Conservation (phyloP, 2,888 invertebrate genomes). For the Cantharis nigra region DNA sequence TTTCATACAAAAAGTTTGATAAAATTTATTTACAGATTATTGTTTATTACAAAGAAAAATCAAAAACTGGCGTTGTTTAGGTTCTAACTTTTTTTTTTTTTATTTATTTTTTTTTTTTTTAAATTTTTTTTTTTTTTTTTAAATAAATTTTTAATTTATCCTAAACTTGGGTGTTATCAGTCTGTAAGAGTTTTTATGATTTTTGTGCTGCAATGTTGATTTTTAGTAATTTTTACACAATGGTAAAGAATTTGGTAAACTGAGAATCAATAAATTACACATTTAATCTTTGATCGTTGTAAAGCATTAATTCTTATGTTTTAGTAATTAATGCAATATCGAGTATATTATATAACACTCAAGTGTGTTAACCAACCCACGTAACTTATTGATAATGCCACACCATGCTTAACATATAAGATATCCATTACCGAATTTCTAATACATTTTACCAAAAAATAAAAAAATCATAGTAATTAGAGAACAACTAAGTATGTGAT, state of each 20-base stretch:
- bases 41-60: no score
- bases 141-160: no score
- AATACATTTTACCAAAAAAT: neutral
- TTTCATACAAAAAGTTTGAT: no score
- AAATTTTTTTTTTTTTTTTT: no score
- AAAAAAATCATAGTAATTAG: neutral
- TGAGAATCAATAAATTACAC: neutral
- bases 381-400: neutral
- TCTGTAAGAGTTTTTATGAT: neutral
- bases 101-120: no score
- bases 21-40: no score
- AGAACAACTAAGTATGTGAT: neutral
- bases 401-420: neutral
- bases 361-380: neutral
- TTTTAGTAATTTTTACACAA: neutral
- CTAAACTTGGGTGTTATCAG: no score
- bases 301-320: neutral
- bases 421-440: neutral
- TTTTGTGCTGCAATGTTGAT: neutral
- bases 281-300: neutral
- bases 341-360: neutral
- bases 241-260: neutral
- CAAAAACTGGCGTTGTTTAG: no score
- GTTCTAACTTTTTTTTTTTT: no score
- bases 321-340: neutral